These are phyloP conservation scores for Novumbra hubbsi DNA, from an alignment of 2,797 vertebrate genomes.

Conservation along the genomic window DNA sequence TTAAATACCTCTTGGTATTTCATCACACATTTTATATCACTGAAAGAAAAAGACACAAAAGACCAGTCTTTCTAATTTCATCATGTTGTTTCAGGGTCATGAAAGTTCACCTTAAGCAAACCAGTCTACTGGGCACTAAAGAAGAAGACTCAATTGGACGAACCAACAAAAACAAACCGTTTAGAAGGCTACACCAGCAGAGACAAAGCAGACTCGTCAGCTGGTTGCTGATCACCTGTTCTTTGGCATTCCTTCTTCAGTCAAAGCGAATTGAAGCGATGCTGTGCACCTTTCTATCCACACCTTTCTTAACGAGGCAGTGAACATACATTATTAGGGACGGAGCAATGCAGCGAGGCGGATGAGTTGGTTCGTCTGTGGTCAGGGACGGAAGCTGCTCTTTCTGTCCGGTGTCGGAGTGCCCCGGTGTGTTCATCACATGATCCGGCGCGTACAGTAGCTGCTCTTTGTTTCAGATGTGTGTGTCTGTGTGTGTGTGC, in stretches of 20 bases:
- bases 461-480: background rate
- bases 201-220: background rate
- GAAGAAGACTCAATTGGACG: background rate
- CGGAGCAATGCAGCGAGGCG: background rate
- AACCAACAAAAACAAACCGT: background rate
- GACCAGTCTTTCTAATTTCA: background rate
- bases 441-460: background rate
- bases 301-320: slow-evolving; percentile 51
- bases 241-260: slow-evolving; percentile 62
- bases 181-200: slow-evolving; percentile 1
- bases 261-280: slow-evolving; percentile 45
- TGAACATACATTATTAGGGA: background rate
- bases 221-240: slow-evolving; percentile 68
- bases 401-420: background rate
- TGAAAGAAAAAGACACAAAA: background rate
- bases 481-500: slow-evolving; percentile 11
- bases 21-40: background rate
- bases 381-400: background rate
- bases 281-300: slow-evolving; percentile 72
- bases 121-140: background rate
- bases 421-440: background rate
- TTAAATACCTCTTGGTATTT: background rate
- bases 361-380: background rate
- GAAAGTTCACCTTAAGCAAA: background rate
- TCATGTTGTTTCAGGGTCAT: background rate